Conservation (phyloP, 2,797 vertebrate species). For the Sebastiscus albofasciatus region DNA sequence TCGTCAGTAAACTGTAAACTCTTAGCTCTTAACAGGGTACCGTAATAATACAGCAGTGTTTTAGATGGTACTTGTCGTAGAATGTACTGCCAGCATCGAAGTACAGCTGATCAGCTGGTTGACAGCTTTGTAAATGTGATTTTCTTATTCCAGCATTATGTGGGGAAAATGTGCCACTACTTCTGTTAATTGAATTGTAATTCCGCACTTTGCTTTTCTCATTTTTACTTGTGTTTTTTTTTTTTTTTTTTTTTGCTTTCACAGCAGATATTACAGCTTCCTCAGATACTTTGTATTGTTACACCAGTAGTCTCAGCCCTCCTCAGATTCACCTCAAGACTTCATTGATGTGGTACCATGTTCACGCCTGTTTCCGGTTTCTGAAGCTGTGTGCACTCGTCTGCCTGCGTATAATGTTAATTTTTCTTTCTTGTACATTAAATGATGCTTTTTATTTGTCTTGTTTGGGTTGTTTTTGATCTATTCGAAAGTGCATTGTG, state of each 20-base stretch:
- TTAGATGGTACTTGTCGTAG: conserved; percentile 52
- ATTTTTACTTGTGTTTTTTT: conserved; percentile 6
- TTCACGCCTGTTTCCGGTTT: conserved; percentile 42
- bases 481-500: neutral
- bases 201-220: conserved; percentile 66
- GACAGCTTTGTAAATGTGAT: conserved; percentile 59
- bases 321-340: conserved; percentile 36
- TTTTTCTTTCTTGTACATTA: conserved; percentile 64
- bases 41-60: conserved; percentile 26
- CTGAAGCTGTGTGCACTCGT: conserved; percentile 48
- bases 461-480: conserved; percentile 12
- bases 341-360: conserved; percentile 54
- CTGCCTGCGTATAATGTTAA: conserved; percentile 39
- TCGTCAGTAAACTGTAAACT: conserved; percentile 54
- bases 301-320: conserved; percentile 22
- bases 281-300: conserved; percentile 27
- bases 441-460: conserved; percentile 65
- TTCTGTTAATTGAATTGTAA: conserved; percentile 65
- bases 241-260: conserved; percentile 12
- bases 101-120: conserved; percentile 40
- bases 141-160: conserved; percentile 43
- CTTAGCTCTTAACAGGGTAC: conserved; percentile 34
- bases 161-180: conserved; percentile 61
- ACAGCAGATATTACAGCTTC: conserved; percentile 37
- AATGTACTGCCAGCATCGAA: conserved; percentile 45